Evolutionary conservation across 2,113 vertebrate genomes (phyloP), one percentile per base, ranked within the genome.

Genomic region (Gallinago undulata): DNA sequence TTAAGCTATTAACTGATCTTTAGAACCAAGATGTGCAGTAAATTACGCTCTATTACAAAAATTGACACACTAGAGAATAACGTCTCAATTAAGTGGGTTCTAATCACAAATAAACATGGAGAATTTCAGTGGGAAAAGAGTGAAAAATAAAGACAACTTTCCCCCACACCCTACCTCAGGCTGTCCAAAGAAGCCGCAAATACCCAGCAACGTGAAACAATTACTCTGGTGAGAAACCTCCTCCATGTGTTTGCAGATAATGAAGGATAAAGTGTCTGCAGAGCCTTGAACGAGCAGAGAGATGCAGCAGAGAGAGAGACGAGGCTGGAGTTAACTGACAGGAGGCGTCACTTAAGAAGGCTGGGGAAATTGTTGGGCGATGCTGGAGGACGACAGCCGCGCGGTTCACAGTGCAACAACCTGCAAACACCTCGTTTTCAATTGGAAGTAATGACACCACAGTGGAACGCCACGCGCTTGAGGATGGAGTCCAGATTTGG

Each of bases 401-500:
- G 2, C 11, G 9, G 6, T 37, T 83, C 19, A 7, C 50, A 50
- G 37, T 11, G 25, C 79, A 73, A 31, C 41, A 33, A 23, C 48
- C 25, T n/a, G 17, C 27, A 28, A 39, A 23, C 14, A 10, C 8
- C 25, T 21, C 31, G 25, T 37, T 72, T 53, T 25, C 48, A 33
- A 28, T 4, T 63, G 73, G 37, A 80, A 33, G 11, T 13, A 84
- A 57, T 13, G 25, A 45, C 37, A 60, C 28, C 68, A 60, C 33
- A 30, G 27, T 12, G 39, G 19, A 69, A 48, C 22, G 31, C 0
- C 0, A 55, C 11, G 57, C 17, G 10, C 7, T 43, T 1, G 0
- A 0, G 1, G 10, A 68, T 17, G 4, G 45, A 55, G 35, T 21
- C 45, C 84, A 90, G 51, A 23, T 13, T 88, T 67, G 25, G 27